These are phyloP conservation scores for Aratinga solstitialis DNA, from an alignment of 2,797 vertebrate genomes.

Conservation along the genomic window DNA sequence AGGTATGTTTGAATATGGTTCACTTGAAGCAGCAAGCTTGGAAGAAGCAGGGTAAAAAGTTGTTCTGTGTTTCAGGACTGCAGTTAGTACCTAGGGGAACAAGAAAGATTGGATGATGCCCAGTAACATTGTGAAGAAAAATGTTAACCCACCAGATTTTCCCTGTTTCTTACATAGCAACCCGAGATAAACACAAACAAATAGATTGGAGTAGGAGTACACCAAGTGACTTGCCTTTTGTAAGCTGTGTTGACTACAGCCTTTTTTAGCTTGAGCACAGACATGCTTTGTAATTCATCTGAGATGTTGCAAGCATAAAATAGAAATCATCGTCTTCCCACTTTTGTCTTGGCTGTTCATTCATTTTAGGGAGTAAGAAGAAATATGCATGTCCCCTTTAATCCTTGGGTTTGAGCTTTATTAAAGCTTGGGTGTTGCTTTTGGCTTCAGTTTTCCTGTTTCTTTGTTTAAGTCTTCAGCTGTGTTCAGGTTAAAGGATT, in stretches of 20 bases:
- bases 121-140: conserved; percentile 50
- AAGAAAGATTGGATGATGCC: conserved; percentile 34
- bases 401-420: neutral
- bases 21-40: neutral
- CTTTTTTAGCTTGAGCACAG: conserved; percentile 29
- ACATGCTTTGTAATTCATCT: conserved; percentile 46
- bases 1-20: neutral
- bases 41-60: neutral
- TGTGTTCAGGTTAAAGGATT: neutral
- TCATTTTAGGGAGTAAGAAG: conserved; percentile 12
- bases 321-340: conserved; percentile 30
- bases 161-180: conserved; percentile 72
- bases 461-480: neutral
- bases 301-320: neutral
- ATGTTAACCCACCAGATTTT: conserved; percentile 56
- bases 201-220: conserved; percentile 59
- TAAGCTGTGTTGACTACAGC: conserved; percentile 35
- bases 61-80: conserved; percentile 26
- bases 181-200: conserved; percentile 75
- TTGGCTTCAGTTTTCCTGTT: neutral
- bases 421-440: neutral
- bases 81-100: neutral
- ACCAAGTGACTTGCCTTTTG: conserved; percentile 61
- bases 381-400: neutral
- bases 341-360: conserved; percentile 22